Percentiles rank a stretch among this genome's conserved stretches.
Evolutionary conservation across 2,113 vertebrate genomes (phyloP).

Genomic region (Sander vitreus): DNA sequence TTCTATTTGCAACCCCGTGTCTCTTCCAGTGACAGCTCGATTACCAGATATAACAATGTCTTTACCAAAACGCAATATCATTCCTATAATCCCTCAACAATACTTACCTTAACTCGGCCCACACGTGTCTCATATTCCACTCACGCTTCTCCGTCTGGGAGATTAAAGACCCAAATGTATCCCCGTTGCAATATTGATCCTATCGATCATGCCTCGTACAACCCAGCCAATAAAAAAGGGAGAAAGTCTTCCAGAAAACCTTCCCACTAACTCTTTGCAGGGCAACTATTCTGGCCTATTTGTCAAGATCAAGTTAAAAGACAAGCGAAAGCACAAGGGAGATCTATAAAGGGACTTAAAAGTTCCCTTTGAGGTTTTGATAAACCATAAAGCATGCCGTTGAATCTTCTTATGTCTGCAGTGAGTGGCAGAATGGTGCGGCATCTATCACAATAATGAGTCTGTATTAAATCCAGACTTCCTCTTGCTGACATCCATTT

Average conservation of each 20-base stretch:
- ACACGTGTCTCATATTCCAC: conserved; percentile 41
- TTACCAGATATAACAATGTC: conserved; percentile 13
- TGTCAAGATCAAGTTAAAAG: conserved; percentile 70
- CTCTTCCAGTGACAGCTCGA: conserved; percentile 24
- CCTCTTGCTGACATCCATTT: conserved; percentile 52
- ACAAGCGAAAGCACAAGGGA: conserved; percentile 56
- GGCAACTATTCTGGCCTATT: conserved; percentile 65
- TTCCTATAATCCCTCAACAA: conserved; percentile 22
- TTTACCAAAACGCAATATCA: conserved; percentile 28
- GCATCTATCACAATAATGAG: conserved; percentile 76
- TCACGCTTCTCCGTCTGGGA: conserved; percentile 44
- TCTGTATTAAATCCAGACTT: conserved; percentile 63
- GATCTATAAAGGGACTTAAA: conserved; percentile 65
- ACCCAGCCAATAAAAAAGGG: conserved; percentile 30
- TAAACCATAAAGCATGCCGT: conserved; percentile 66
- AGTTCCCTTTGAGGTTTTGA: conserved; percentile 71
- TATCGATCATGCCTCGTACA: conserved; percentile 57
- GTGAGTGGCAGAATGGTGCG: conserved; percentile 56
- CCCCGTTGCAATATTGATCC: conserved; percentile 64
- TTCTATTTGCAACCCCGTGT: conserved; percentile 6
- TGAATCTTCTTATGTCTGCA: conserved; percentile 57
- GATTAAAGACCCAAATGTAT: conserved; percentile 61
- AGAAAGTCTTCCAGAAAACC: conserved; percentile 52
- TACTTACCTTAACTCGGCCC: conserved; percentile 32
- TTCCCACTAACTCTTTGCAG: conserved; percentile 56